Evolutionary conservation across 1,140 invertebrate species (phyloP).

Genomic region (Chymomyza costata): DNA sequence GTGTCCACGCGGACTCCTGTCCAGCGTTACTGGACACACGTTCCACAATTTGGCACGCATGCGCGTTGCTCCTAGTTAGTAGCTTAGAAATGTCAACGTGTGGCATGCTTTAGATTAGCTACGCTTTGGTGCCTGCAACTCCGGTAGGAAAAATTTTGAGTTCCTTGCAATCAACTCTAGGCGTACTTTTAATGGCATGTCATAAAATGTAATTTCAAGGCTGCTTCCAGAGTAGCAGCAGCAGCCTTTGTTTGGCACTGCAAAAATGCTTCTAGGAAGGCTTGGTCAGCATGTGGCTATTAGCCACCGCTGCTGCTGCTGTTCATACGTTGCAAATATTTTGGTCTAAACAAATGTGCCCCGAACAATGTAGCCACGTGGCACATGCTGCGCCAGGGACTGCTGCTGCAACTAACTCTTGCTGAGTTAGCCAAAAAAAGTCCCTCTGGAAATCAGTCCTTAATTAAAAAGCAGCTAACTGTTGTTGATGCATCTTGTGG

Average conservation of each 20-base stretch:
- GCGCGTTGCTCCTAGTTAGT: conserved; percentile 58
- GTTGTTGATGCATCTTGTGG: conserved; percentile 49
- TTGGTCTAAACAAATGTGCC: conserved; percentile 44
- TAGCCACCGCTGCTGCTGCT: conserved; percentile 22
- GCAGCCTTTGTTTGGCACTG: conserved; percentile 11
- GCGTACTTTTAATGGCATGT: conserved; percentile 44
- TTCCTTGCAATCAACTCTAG: conserved; percentile 44
- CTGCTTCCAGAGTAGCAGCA: conserved; percentile 44
- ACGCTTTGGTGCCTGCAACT: conserved; percentile 5
- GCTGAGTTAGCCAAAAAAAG: no score
- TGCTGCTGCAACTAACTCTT: conserved; percentile 3
- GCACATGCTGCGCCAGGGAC: conserved; percentile 44
- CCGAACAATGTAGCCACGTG: no score
- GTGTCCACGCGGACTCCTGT: no score
- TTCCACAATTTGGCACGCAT: conserved; percentile 55
- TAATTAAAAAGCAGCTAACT: conserved; percentile 60
- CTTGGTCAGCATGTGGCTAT: conserved; percentile 2
- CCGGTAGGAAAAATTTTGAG: no score
- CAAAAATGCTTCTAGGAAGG: conserved; percentile 6
- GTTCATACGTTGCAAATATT: conserved; percentile 64
- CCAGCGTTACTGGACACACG: conserved; percentile 67
- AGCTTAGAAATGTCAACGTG: conserved; percentile 65
- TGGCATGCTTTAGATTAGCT: conserved; percentile 31
- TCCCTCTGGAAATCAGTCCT: no score
- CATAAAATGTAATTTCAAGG: conserved; percentile 68